A percentile compares a stretch with the other conserved stretches of the same genome.
phyloP scores from a whole-genome alignment of 2,113 vertebrate species.

The Clarias batrachus region DNA sequence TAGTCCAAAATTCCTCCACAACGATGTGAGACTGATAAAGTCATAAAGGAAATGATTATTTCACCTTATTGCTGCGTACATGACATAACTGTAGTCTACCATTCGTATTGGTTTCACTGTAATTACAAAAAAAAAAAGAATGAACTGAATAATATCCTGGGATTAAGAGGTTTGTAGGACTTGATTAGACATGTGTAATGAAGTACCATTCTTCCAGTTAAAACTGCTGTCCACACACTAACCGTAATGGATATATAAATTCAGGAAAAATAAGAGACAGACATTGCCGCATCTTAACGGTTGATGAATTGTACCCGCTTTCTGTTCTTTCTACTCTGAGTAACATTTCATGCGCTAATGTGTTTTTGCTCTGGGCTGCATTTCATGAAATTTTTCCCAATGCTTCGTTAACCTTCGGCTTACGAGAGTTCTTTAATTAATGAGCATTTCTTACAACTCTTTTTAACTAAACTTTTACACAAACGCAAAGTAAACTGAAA shows the following conservation, averaged over 20 bases:
- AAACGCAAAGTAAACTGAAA: background rate
- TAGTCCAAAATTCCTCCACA: too few species aligned
- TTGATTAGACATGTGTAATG: background rate
- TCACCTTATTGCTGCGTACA: too few species aligned
- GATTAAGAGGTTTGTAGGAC: background rate
- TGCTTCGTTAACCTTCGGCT: background rate
- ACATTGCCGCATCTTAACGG: background rate
- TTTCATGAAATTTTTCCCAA: background rate
- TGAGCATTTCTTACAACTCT: background rate
- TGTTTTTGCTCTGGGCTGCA: slow-evolving; percentile 12
- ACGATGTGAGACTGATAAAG: too few species aligned
- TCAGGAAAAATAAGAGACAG: background rate
- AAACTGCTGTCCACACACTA: background rate
- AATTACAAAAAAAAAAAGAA: background rate
- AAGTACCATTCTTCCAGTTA: background rate
- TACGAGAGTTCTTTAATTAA: background rate
- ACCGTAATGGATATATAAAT: background rate
- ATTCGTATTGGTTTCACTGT: background rate
- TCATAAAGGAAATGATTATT: too few species aligned
- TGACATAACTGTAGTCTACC: too few species aligned
- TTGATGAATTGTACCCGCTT: background rate
- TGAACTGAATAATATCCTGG: background rate
- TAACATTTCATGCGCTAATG: slow-evolving; percentile 45
- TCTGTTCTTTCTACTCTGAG: background rate
- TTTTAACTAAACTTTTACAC: background rate